Base-by-base conservation (phyloP, 2,113 vertebrate genomes). In the Pachypanchax playfairii region DNA sequence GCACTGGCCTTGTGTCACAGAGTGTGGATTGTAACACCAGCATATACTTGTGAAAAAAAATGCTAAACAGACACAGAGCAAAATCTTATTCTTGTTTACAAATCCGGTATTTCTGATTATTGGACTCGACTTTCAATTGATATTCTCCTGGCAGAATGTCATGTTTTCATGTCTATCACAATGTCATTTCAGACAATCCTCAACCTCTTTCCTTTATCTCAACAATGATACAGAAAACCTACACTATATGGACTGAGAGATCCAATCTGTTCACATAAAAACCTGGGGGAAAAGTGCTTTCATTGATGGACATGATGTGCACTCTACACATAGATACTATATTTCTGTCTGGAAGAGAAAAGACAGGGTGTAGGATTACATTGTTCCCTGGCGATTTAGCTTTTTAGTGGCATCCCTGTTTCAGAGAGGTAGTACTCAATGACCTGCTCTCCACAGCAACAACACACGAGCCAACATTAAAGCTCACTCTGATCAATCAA, bases 401-500 rank as follows among this genome's bases (percentile, higher is more conserved):
- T 88, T 61, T 84, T 87, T 80, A 83, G 75, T 14, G 8, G 10
- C 73, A 80, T 74, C 67, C 62, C 54, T 44, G 50, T 79, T 81
- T 79, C 65, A 58, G 49, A 55, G 53, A 77, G 75, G 65, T 55
- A 64, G 69, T 63, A 75, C 50, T 71, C 84, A 85, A 87, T 79
- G 82, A 79, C 63, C 67, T 51, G 60, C 13, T 39, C 75, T 58
- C 61, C 39, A n/a, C 52, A 22, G 70, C 56, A 51, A 66, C 70
- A 65, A 65, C 54, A 60, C 65, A 67, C 31, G 31, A 6, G 65
- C 49, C 62, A 66, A 43, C 50, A 60, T 76, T 73, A 82, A 51
- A 12, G 78, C 49, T 57, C 52, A 18, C 55, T 33, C 78, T 76
- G 67, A 85, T 82, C 85, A 66, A 56, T 73, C 65, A 39, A 63